Base-by-base conservation (phyloP, 2,888 invertebrate species). In the Coenonympha glycerion region DNA sequence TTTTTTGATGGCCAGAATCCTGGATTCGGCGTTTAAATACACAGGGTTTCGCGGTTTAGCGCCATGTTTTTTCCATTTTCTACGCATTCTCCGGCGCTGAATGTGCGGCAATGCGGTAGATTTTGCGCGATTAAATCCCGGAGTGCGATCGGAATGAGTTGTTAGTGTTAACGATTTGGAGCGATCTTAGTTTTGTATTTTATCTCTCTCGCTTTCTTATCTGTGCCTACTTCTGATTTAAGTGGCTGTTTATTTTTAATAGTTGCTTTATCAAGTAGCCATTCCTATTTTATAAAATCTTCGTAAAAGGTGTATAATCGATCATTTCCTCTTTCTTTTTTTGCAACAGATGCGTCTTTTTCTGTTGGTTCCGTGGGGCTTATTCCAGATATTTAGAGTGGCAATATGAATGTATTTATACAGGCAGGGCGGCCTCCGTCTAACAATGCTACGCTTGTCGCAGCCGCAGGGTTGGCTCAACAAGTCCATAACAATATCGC, bases 341-440 rank as follows among this genome's bases (percentile, higher is more conserved):
- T 47, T 47, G 18, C 26, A 21, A 16, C 26, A 21, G 16, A 6
- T 21, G 41, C 18, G 28, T 26, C 18, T 41, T 11, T 28, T 41
- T 30, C 24, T 13, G 41, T 11, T 3, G 9, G 3, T 18, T 6
- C 11, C 42, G 36, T 31, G 44, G 51, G 48, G 54, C 37, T 47
- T 40, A 19, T 40, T 18, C 15, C 31, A 52, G 77, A 79, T 83
- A 82, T 85, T 85, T 82, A 79, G 80, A 84, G 86, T 85, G 85
- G 82, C 86, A 81, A 86, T 87, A 86, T 86, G 85, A 86, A 86
- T 86, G 86, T 86, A 87, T 87, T 87, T 87, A 87, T 87, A 85
- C 86, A 82, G 79, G 69, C 76, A 76, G 82, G 81, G 79, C 83
- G 82, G 82, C 75, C 81, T 77, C 73, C 59, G 69, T 68, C 78